Base-by-base conservation (phyloP, 2,888 invertebrate genomes). In the Cryptocephalus primarius region DNA sequence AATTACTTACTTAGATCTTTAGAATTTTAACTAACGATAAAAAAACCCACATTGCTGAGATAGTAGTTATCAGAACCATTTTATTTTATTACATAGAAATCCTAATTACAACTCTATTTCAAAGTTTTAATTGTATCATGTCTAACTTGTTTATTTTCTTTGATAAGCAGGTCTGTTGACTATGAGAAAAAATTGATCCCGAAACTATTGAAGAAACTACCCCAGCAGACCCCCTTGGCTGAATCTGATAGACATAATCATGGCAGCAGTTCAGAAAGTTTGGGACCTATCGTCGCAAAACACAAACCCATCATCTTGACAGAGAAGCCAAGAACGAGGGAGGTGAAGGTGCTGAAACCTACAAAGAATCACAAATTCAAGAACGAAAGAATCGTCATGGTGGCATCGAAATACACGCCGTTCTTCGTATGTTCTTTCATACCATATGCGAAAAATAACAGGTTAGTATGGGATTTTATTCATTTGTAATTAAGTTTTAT, bases 351-450 rank as follows among this genome's bases (percentile, higher is more conserved):
- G 51, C 66, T 83, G 48, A 74, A 76, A 51, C 75, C 79, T 11
- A 72, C 74, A 31, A 82, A 78, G 68, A 78, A 78, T 51, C 81
- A 82, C 51, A 79, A 78, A 56, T 85, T 85, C 61, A 32, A 32
- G 22, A 42, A 32, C 68, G 88, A 89, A 64, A 78, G 93, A 60
- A 75, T 93, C 53, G 83, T 89, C 47, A 76, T 94, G 70, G 82
- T 88, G 36, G 83, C 89, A 43, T 74, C 80, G 8, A 80, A 81
- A 58, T 83, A 83, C 60, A 81, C 83, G 47, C 93, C 94, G 33
- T 85, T 92, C 72, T 77, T 86, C 57, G 76, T 94, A 50, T 93
- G 87, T 68, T 93, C 93, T 36, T 81, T 88, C 46, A 79, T 94
- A 64, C 90, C 93, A 33, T 92, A 89, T 66, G 83, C 79, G 48